phyloP scores from a whole-genome alignment of 2,888 invertebrate species.

The Cenopis cana region DNA sequence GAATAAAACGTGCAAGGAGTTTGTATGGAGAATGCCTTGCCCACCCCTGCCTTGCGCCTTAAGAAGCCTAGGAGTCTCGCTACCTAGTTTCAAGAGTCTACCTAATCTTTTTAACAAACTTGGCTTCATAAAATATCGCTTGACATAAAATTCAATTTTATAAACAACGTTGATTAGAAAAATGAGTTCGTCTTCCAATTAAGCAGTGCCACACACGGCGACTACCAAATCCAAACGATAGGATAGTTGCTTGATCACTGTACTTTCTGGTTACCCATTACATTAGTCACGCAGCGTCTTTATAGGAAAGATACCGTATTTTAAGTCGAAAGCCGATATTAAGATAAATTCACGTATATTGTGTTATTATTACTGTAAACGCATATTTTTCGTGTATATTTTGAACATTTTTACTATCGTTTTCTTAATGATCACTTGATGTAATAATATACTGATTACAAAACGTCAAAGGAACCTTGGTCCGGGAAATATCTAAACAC shows the following conservation, averaged over 20 bases:
- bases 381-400: not conserved
- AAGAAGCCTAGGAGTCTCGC: not conserved
- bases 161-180: slow-evolving; percentile 23
- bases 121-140: slow-evolving; percentile 6
- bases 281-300: slow-evolving; percentile 56
- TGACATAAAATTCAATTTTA: slow-evolving; percentile 7
- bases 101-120: not conserved
- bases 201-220: slow-evolving; percentile 34
- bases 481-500: not conserved
- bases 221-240: slow-evolving; percentile 5
- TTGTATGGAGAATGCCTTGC: too few relatives aligned
- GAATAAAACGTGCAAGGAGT: too few relatives aligned
- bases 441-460: too few relatives aligned
- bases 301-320: slow-evolving; percentile 19
- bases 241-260: slow-evolving; percentile 52
- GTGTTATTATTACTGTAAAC: not conserved
- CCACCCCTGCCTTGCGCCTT: too few relatives aligned
- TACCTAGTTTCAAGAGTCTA: not conserved
- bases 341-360: slow-evolving; percentile 1
- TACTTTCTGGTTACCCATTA: slow-evolving; percentile 55
- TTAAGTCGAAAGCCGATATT: slow-evolving; percentile 20
- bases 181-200: slow-evolving; percentile 21
- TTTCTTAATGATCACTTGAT: too few relatives aligned
- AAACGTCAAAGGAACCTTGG: too few relatives aligned
- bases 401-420: not conserved